Base-by-base conservation (phyloP, 2,113 vertebrate genomes). In the Cololabis saira region DNA sequence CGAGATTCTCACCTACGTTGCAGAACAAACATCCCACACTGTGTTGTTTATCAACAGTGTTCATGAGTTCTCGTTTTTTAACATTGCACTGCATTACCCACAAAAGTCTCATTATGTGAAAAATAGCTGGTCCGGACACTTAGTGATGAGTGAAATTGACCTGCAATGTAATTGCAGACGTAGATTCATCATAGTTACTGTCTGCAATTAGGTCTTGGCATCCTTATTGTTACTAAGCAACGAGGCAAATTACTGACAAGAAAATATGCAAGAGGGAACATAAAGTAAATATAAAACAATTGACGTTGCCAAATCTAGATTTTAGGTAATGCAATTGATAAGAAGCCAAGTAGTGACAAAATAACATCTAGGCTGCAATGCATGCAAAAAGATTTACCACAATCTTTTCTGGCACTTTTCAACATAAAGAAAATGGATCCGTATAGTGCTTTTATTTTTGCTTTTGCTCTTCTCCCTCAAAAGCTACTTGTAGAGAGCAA, bases 151-250 rank as follows among this genome's bases (percentile, higher is more conserved):
- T 92, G 89, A 87, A 95, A 95, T 89, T 90, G 90, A 95, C 91
- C 91, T 90, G 86, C 78, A 60, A 68, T 63, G 69, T 82, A 93
- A 93, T 95, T 94, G 95, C 89, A 91, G 88, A 82, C 70, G 73
- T 83, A 84, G 88, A 94, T 95, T 95, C 93, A 94, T 95, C 93
- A 94, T 83, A 93, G 92, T 94, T 92, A 91, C 89, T 92, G 91
- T 93, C 90, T 91, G 76, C 81, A 81, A 84, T 82, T 74, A 87
- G 88, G 87, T 91, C 79, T 92, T 90, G 92, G 69, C 78, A 74
- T 78, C 67, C 62, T 74, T 60, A 67, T 67, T 57, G 76, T 61
- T 61, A 83, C 64, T 74, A 61, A 22, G 47, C 41, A 27, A 72
- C 61, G 58, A 60, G 67, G 72, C 62, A 64, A 67, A 71, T 49